phyloP scores from a whole-genome alignment of 2,888 invertebrate genomes.

The Zygogramma bicolorata region DNA sequence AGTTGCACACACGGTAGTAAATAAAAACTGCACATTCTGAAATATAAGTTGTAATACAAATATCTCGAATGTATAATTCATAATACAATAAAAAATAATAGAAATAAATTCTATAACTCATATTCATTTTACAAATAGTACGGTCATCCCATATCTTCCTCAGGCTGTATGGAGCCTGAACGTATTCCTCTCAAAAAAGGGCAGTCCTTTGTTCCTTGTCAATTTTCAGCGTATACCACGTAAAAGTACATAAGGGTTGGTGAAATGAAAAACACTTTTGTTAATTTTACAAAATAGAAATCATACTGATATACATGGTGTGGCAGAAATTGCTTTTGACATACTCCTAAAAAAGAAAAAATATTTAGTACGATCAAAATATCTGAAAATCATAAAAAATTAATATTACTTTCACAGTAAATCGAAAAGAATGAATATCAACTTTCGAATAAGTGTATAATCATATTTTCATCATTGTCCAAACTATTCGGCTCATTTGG shows the following conservation, averaged over 20 bases:
- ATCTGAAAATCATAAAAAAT: no score
- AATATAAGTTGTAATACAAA: slow-evolving; percentile 37
- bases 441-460: no score
- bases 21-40: slow-evolving; percentile 14
- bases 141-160: background rate
- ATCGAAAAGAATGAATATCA: no score
- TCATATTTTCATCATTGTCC: no score
- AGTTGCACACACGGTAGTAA: no score
- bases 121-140: slow-evolving; percentile 25
- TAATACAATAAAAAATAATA: slow-evolving; percentile 21
- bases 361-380: no score
- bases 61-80: slow-evolving; percentile 28
- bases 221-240: background rate
- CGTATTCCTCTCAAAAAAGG: background rate
- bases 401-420: no score
- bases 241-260: background rate
- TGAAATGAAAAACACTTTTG: background rate
- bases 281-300: slow-evolving; percentile 35
- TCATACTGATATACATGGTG: slow-evolving; percentile 17
- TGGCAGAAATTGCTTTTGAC: background rate
- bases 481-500: no score
- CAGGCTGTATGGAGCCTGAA: background rate
- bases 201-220: background rate
- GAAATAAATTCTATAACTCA: slow-evolving; percentile 18
- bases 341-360: no score